Evolutionary conservation across 2,113 vertebrate species (phyloP), one percentile per base, ranked within the genome.

Genomic region (Salminus brasiliensis): DNA sequence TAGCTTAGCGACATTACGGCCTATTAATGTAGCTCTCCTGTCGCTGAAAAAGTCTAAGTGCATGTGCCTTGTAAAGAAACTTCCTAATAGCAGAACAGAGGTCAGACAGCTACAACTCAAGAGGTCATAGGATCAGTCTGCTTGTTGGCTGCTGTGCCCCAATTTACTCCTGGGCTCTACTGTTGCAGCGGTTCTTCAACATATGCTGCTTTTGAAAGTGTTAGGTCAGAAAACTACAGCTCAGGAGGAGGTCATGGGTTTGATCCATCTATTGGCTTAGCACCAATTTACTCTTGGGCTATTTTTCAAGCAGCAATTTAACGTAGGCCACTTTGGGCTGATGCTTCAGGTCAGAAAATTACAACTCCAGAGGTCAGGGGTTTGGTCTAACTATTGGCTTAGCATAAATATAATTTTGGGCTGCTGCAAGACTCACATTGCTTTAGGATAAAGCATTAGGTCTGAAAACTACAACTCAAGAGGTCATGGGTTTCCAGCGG

Each of bases 11-110:
- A 30, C 55, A 39, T 1, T 23, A 27, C 34, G 23, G 43, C 13
- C 60, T 60, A 10, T 49, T 45, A 65, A 23, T 63, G 57, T 65
- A 59, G 66, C 43, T 63, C 63, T 30, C 21, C 21, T 55, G 29
- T 41, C 25, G 65, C 55, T 47, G 39, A 45, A 66, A 60, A 45
- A 36, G 29, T 34, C 49, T 23, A 47, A 41, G 52, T 47, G 76
- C 68, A 27, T 29, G 27, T 43, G 68, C 67, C 27, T 45, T 39
- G 0, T n/a, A 39, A 10, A 11, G 8, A 36, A 2, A 18, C 62
- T 39, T 18, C 18, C 8, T 39, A 39, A 36, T 10, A 18, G 62
- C 10, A 39, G 34, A 10, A 18, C 62, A 66, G 62, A 66, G 34
- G 62, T 66, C 62, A 66, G 62, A 66, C 11, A 39, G 23, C 62